Evolutionary conservation across 92 coral and sea anemone genomes (phyloP), one percentile per base, ranked within the genome.

Genomic region (Bergia puertoricense): DNA sequence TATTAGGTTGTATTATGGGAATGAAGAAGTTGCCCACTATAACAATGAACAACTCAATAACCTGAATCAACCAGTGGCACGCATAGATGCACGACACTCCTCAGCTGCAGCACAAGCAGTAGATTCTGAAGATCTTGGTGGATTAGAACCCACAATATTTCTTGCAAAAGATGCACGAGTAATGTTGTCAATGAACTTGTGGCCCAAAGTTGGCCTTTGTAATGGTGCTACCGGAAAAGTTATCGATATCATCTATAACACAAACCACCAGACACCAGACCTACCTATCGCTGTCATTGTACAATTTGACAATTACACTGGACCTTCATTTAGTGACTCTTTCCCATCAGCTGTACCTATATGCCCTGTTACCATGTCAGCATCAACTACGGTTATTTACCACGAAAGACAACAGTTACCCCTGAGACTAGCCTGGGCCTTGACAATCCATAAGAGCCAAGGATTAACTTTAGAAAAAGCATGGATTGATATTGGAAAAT

Each of bases 351-450:
- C 82, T 86, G 89, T 86, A 51, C 89, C 89, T 4, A 76, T 86
- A 74, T 80, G 81, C 44, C 82, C 89, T 46, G 72, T 76, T 15
- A 86, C 89, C 37, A 78, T 71, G 8, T 68, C 89, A 42, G 36
- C 80, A 73, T 41, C 74, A 74, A 46, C 75, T 48, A 39, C 71
- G 30, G 44, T 74, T 36, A 72, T 14, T 59, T 15, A 54, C 59
- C 89, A 48, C 73, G 89, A 86, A 76, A 73, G 89, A 30, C 89
- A 86, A 37, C 91, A 81, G 66, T 39, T 88, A 74, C 91, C 91
- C 40, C 85, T 74, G 51, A 88, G 69, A 88, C 87, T 88, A 42
- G 91, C 91, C 38, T 88, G 91, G 86, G 91, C 91, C 62, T 81
- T 88, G 50, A 88, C 87, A 36, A 87, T 78, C 46, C 90, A 87